These are phyloP conservation scores for Heliopora coerulea DNA, from an alignment of 92 coral and sea anemone species.

Conservation along the genomic window DNA sequence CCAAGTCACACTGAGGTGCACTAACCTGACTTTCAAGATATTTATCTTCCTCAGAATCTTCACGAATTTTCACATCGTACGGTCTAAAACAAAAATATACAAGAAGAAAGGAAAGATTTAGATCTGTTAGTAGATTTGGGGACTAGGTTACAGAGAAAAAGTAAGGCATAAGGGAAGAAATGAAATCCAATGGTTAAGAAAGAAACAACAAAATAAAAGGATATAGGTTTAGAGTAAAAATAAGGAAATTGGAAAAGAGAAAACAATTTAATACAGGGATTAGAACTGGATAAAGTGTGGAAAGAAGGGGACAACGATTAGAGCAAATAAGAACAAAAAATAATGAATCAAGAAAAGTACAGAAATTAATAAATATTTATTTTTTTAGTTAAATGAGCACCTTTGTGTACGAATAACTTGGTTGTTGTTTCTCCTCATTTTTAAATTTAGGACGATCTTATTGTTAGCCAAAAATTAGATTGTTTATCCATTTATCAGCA, in stretches of 20 bases:
- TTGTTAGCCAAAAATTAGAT: no score
- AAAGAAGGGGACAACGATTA: not conserved
- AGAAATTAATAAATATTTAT: no score
- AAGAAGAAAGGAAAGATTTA: not conserved
- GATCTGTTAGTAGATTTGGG: not conserved
- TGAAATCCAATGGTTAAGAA: not conserved
- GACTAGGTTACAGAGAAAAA: not conserved
- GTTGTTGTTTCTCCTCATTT: no score
- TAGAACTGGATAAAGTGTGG: no score
- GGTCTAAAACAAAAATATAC: constrained; percentile 7
- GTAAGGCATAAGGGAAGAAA: not conserved
- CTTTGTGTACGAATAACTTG: no score
- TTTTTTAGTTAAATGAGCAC: no score
- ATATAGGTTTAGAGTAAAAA: not conserved
- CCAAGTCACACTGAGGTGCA: no score
- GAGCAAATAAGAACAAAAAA: not conserved
- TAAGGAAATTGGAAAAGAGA: not conserved
- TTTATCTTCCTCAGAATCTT: constrained; percentile 23
- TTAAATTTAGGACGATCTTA: no score
- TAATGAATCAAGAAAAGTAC: no score
- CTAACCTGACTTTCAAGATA: constrained; percentile 20
- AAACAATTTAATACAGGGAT: not conserved
- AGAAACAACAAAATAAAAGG: not conserved
- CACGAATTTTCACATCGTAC: constrained; percentile 26
- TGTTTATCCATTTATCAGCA: no score